Evolutionary conservation across 2,113 vertebrate species (phyloP), one percentile per base, ranked within the genome.

Genomic region (Danionella cerebrum): DNA sequence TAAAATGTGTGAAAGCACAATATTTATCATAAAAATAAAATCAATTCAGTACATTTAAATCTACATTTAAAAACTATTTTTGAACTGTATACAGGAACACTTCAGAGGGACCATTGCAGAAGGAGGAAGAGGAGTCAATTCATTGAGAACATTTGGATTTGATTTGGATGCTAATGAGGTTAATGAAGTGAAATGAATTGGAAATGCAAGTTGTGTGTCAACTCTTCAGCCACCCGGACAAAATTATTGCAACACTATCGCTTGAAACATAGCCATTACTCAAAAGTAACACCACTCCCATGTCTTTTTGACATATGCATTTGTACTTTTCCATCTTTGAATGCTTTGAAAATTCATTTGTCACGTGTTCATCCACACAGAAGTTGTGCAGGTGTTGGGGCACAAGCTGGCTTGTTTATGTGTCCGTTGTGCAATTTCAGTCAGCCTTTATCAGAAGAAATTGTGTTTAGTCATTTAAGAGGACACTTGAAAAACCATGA

Each of bases 241-340:
- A 9, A 48, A 48, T 21, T 22, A 47, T 22, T 47, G 18, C 6
- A 10, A 19, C 44, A 47, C 44, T 47, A 22, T 47, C 9, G 7
- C 12, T 7, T 47, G 2, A 7, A 10, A 19, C 51, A 53, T 11
- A 53, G n/a, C n/a, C 27, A 53, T 4, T 53, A 16, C 33, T 53
- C 27, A 11, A 53, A 14, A 31, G 25, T 53, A 2, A 4, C 5
- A 21, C 48, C 24, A 1, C n/a, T 29, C 6, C 48, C 48, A 27
- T 70, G 67, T 52, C 51, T 74, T 24, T 65, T 69, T 70, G 42
- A 70, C 14, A 24, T 4, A 42, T 74, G 67, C n/a, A 65, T 71
- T 64, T 71, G 55, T 57, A 71, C 29, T 24, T 76, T 66, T 69
- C 45, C 41, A 9, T 65, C 60, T 19, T 62, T 72, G 13, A 18